Base-by-base conservation (phyloP, 2,113 vertebrate species). In the Alexandromys fortis region DNA sequence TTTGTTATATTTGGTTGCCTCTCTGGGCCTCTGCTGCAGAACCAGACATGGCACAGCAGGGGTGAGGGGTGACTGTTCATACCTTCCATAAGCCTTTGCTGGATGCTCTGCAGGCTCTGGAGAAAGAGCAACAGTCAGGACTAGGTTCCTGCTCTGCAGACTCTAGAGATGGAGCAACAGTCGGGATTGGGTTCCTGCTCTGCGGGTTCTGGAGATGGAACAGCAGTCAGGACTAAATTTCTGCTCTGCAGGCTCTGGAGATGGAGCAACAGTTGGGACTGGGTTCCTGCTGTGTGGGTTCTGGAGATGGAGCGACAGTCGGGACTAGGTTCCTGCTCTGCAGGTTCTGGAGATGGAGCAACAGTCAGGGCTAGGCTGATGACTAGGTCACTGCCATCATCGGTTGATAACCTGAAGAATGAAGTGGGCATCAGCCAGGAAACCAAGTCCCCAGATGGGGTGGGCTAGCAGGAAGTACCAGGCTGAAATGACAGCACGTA, bases 401-500 rank as follows among this genome's bases (percentile, higher is more conserved):
- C 22, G 58, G 14, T 16, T 92, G 81, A 38, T 6, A 26, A 68
- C 26, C 42, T 49, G 4, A 35, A 87, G 35, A 35, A 17, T 17
- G 17, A 90, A 3, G 35, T n/a, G 72, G 86, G 6, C 19, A 30
- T 11, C 16, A 58, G 21, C 45, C 42, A 85, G 85, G 19, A 33
- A 65, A 86, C 63, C 3, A 49, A 72, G 68, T 3, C 45, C 1
- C 9, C 21, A 26, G 26, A 55, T 4, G 19, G 19, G n/a, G 30
- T n/a, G 42, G 82, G 73, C 21, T 28, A 58, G 6, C 8, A 6
- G 24, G n/a, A 77, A 21, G 1, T 7, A 8, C 0, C 38, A 5
- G n/a, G 38, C 26, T 11, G 26, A 17, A 9, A 0, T 30, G 24
- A 13, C 52, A 5, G 30, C 0, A 19, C 10, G 1, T 7, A 26